These are phyloP conservation scores for Astyanax mexicanus DNA, from an alignment of 2,797 vertebrate species.

Conservation along the genomic window DNA sequence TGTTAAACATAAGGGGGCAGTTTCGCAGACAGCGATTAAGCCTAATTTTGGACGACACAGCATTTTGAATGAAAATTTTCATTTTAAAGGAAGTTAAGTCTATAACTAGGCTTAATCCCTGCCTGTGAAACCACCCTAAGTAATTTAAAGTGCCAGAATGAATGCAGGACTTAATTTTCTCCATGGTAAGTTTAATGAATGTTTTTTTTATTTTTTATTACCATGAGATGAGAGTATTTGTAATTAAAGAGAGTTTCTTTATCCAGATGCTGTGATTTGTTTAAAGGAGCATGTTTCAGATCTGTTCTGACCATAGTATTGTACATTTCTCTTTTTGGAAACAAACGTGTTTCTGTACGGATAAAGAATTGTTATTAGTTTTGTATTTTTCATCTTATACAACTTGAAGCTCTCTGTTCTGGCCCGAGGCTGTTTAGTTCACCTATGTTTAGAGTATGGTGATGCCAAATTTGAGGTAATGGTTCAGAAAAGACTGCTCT, in stretches of 20 bases:
- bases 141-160: conserved; percentile 41
- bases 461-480: neutral
- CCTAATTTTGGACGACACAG: too few species aligned
- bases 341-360: conserved; percentile 31
- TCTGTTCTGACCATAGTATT: conserved; percentile 52
- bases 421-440: neutral
- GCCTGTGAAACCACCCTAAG: too few species aligned
- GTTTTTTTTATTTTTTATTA: conserved; percentile 83
- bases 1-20: conserved; percentile 21
- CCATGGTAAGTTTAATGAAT: conserved; percentile 70
- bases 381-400: conserved; percentile 31
- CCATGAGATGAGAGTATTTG: conserved; percentile 50
- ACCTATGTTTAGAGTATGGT: neutral
- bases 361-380: neutral
- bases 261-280: conserved; percentile 57
- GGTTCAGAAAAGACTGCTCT: conserved; percentile 35
- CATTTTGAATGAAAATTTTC: too few species aligned
- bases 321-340: conserved; percentile 52
- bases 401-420: neutral
- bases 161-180: conserved; percentile 27
- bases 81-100: too few species aligned
- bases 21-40: too few species aligned
- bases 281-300: conserved; percentile 60
- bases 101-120: too few species aligned
- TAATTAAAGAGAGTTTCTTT: neutral